Conservation (phyloP, 2,797 vertebrate species). For the Mallotus villosus region DNA sequence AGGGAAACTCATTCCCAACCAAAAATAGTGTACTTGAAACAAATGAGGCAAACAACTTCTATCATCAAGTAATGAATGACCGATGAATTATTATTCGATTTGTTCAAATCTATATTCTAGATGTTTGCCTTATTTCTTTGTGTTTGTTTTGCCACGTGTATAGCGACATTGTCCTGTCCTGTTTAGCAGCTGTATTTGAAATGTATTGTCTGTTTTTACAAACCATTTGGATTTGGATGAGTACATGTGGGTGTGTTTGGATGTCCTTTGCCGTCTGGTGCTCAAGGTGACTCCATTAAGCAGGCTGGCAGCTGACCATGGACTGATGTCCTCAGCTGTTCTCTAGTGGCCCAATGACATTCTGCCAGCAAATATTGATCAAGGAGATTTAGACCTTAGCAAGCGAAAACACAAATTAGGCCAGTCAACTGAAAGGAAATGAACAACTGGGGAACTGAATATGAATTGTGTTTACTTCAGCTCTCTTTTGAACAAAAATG, state of each 20-base stretch:
- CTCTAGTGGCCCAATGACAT: slow-evolving; percentile 54
- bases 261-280: slow-evolving; percentile 20
- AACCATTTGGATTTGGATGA: slow-evolving; percentile 34
- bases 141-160: not conserved
- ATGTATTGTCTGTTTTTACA: slow-evolving; percentile 2
- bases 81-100: not conserved
- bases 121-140: not conserved
- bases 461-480: not conserved
- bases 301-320: slow-evolving; percentile 39
- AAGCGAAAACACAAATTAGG: slow-evolving; percentile 51
- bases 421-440: slow-evolving; percentile 33
- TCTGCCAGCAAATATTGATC: slow-evolving; percentile 63
- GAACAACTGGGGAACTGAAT: slow-evolving; percentile 7
- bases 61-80: too few relatives aligned
- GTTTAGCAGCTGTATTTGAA: not conserved
- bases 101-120: not conserved
- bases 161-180: slow-evolving; percentile 3
- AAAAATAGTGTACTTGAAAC: too few relatives aligned
- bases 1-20: too few relatives aligned
- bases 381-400: slow-evolving; percentile 54
- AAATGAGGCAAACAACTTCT: slow-evolving; percentile 30
- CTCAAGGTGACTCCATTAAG: slow-evolving; percentile 65
- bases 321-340: slow-evolving; percentile 36
- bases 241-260: slow-evolving; percentile 44
- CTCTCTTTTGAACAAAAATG: not conserved